Base-by-base conservation (phyloP, 2,113 vertebrate species). In the Cryptomyrus ogoouensis region DNA sequence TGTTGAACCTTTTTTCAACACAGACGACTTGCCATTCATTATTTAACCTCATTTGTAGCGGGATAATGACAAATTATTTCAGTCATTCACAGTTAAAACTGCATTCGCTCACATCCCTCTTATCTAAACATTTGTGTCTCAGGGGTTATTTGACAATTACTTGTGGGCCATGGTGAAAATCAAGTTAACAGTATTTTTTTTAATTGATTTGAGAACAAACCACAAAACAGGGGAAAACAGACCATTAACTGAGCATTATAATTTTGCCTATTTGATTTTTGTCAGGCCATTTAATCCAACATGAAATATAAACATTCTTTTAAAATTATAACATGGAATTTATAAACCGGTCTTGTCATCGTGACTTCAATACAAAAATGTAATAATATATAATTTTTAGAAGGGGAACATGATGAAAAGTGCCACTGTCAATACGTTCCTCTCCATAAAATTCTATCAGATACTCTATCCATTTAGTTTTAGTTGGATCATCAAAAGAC, bases 401-500 rank as follows among this genome's bases (percentile, higher is more conserved):
- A 88, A 66, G 42, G 53, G 19, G 52, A n/a, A 88, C 85, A 53
- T 31, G 66, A 42, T 89, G 5, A 83, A 44, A 35, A 83, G 21
- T 56, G 53, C n/a, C 10, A n/a, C 24, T 3, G 44, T 86, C 31
- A 49, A 56, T 35, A 74, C 35, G 50, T 39, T 88, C 77, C 46
- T 87, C 84, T 83, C 24, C 86, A 47, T 85, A 89, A 87, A 88
- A 74, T 44, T 80, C 83, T 52, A 31, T 46, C 35, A 88, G 77
- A 58, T 39, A 47, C n/a, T 89, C n/a, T 39, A 62, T 44, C 24
- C 66, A 85, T 74, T 85, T 46, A 90, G 13, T 74, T 85, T 89
- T 90, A 62, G 27, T 66, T 89, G 74, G n/a, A 83, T 86, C 21
- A 91, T 88, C 90, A 88, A 93, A 93, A 92, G 91, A 94, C 89